These are phyloP conservation scores for Catostylus mosaicus DNA, from an alignment of 30 jellyfish, hydroid and myxozoan genomes.

Conservation along the genomic window DNA sequence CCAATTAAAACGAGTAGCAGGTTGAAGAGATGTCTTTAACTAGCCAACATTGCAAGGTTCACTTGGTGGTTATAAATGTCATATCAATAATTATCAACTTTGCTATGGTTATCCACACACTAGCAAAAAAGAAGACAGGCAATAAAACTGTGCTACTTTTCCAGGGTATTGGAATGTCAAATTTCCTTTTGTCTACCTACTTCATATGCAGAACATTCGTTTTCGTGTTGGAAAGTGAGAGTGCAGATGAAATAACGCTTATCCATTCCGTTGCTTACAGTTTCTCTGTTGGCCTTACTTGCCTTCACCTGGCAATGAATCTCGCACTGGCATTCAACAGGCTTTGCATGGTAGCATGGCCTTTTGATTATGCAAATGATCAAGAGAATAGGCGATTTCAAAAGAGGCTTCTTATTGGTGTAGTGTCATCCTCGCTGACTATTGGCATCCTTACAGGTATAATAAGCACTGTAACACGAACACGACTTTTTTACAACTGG, in stretches of 20 bases:
- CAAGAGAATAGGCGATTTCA: background rate
- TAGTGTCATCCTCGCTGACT: background rate
- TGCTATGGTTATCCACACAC: background rate
- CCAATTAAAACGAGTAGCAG: too few species aligned
- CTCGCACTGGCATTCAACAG: background rate
- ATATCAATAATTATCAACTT: background rate
- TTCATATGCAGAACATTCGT: background rate
- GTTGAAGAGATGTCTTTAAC: background rate
- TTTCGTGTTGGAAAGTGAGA: background rate
- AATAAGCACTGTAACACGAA: background rate
- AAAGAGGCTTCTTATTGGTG: background rate
- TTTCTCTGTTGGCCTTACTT: background rate
- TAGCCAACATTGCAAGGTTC: background rate
- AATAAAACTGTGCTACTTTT: background rate
- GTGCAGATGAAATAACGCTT: background rate
- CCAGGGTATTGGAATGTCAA: background rate
- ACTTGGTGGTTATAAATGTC: background rate
- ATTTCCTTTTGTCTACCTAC: background rate
- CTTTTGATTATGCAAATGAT: background rate
- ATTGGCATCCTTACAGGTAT: background rate
- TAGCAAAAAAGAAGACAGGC: background rate
- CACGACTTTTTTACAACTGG: background rate
- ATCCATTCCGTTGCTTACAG: background rate
- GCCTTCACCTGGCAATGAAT: background rate
- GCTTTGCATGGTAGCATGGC: background rate